phyloP scores from a whole-genome alignment of 2,888 invertebrate genomes.

The Cephus nigrinus region DNA sequence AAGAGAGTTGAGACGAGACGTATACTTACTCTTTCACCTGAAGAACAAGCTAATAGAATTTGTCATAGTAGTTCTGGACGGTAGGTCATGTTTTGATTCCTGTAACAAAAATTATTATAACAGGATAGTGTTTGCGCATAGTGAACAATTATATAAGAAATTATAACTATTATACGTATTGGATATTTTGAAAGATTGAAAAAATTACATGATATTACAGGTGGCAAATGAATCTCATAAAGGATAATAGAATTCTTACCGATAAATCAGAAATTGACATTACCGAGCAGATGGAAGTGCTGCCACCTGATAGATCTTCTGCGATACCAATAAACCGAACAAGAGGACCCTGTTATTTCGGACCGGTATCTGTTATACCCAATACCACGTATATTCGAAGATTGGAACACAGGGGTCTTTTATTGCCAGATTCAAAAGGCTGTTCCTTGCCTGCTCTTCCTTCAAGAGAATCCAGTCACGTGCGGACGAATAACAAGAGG shows the following conservation, averaged over 20 bases:
- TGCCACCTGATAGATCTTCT: slow-evolving; percentile 16
- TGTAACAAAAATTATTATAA: too few relatives aligned
- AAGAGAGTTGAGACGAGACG: slow-evolving; percentile 49
- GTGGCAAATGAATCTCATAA: slow-evolving; percentile 54
- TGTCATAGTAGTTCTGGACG: slow-evolving; percentile 48
- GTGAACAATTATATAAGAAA: neutral
- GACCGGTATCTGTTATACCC: slow-evolving; percentile 47
- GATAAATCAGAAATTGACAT: slow-evolving; percentile 1
- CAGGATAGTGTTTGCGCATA: neutral
- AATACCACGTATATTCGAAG: slow-evolving; percentile 52
- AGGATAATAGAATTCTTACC: slow-evolving; percentile 32
- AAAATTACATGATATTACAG: slow-evolving; percentile 30
- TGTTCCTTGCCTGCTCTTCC: slow-evolving; percentile 48
- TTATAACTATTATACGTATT: neutral
- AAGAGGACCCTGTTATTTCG: slow-evolving; percentile 44
- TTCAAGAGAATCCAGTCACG: slow-evolving; percentile 33
- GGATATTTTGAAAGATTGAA: neutral
- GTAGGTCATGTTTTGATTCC: slow-evolving; percentile 26
- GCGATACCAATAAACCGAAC: slow-evolving; percentile 23
- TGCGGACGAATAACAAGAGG: slow-evolving; percentile 41
- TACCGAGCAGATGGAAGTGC: neutral
- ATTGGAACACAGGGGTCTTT: slow-evolving; percentile 44
- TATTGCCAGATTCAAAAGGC: slow-evolving; percentile 35
- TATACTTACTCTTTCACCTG: slow-evolving; percentile 35
- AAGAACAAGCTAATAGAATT: slow-evolving; percentile 36